These are phyloP conservation scores for Xanthia icteritia DNA, from an alignment of 2,888 invertebrate genomes.

Conservation along the genomic window DNA sequence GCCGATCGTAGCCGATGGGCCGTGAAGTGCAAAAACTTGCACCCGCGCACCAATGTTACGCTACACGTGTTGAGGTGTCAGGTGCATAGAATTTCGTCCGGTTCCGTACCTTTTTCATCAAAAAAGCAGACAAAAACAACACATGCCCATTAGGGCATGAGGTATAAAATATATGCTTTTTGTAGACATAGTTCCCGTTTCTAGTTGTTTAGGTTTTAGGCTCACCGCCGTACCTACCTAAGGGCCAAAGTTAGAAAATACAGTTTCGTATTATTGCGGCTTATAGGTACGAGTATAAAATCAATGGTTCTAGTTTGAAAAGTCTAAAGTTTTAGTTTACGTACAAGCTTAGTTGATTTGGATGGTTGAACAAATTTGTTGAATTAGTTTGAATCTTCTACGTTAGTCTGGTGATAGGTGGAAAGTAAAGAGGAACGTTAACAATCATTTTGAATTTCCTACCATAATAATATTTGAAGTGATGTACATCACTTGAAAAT, in stretches of 20 bases:
- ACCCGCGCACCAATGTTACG: slow-evolving; percentile 56
- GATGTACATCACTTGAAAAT: too few relatives aligned
- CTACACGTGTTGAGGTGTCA: slow-evolving; percentile 62
- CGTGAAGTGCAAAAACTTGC: slow-evolving; percentile 66
- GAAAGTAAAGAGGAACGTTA: background rate
- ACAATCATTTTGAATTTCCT: slow-evolving; percentile 5
- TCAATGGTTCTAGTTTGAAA: slow-evolving; percentile 8
- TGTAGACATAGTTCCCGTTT: background rate
- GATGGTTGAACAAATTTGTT: background rate
- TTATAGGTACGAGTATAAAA: background rate
- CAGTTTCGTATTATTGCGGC: slow-evolving; percentile 9
- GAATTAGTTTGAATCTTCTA: background rate
- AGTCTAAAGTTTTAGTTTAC: slow-evolving; percentile 1
- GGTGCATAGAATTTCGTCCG: slow-evolving; percentile 39
- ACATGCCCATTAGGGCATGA: background rate
- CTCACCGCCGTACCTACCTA: background rate
- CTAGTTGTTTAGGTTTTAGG: background rate
- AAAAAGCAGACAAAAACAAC: too few relatives aligned
- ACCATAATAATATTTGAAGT: background rate
- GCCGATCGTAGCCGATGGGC: slow-evolving; percentile 68
- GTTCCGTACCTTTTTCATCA: slow-evolving; percentile 18
- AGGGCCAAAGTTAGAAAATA: slow-evolving; percentile 36
- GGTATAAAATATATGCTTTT: background rate
- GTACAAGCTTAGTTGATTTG: background rate
- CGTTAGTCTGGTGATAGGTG: background rate